Conservation (phyloP, 2,113 vertebrate species). For the Microcebus tavaratra region DNA sequence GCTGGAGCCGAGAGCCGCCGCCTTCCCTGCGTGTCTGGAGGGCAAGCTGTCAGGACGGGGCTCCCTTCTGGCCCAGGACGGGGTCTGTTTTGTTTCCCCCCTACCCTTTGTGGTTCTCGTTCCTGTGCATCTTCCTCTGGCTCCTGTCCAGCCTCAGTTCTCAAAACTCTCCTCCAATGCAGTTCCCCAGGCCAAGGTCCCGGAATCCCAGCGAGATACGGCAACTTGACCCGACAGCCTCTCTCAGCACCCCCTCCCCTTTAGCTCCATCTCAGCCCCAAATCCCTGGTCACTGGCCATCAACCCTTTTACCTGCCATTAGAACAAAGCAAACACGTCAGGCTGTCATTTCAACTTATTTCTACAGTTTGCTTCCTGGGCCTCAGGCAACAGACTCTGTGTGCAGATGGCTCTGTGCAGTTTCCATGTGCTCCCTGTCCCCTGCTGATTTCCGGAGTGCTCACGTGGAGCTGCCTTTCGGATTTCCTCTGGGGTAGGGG, state of each 20-base stretch:
- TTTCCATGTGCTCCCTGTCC: not conserved
- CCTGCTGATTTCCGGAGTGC: not conserved
- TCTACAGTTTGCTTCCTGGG: constrained; percentile 38
- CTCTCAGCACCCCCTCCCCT: not conserved
- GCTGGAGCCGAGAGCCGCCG: not conserved
- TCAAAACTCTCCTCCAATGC: not conserved
- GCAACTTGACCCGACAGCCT: not conserved
- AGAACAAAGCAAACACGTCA: not conserved
- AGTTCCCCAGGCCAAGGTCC: not conserved
- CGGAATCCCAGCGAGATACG: not conserved
- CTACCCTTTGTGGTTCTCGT: not conserved
- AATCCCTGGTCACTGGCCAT: not conserved
- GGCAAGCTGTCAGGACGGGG: not conserved
- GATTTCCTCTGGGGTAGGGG: not conserved
- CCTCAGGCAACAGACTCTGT: not conserved
- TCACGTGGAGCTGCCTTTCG: not conserved
- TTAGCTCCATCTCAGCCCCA: not conserved
- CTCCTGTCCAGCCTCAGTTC: not conserved
- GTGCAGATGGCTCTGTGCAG: not conserved
- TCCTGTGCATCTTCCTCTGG: not conserved
- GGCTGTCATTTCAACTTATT: constrained; percentile 47
- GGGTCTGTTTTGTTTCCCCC: not conserved
- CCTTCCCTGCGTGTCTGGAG: not conserved
- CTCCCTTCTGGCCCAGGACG: not conserved
- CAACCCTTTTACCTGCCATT: constrained; percentile 1